Evolutionary conservation across 2,797 vertebrate genomes (phyloP).

Genomic region (Malacoraja senta): DNA sequence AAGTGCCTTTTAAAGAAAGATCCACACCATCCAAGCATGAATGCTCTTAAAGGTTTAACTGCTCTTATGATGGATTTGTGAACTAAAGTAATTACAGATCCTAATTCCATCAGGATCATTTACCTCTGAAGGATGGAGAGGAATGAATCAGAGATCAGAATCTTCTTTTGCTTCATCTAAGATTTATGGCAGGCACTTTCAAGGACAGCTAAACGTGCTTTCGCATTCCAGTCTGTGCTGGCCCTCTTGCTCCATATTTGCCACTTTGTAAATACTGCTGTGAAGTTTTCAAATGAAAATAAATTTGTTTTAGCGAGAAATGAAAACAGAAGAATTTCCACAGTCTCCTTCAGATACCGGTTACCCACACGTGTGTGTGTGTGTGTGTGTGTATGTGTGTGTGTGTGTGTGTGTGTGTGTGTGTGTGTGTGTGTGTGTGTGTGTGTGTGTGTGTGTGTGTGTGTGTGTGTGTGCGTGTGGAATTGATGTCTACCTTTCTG

Average conservation of each 20-base stretch:
- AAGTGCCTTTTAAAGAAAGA: constrained; percentile 38
- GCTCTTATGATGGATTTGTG: constrained; percentile 41
- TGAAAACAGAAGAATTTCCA: background rate
- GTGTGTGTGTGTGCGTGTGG: background rate
- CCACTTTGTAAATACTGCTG: background rate
- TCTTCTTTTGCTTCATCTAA: constrained; percentile 56
- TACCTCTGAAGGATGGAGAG: constrained; percentile 53
- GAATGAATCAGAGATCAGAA: constrained; percentile 58
- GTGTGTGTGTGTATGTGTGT: no score
- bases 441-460: background rate
- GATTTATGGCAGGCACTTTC: constrained; percentile 56
- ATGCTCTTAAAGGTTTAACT: constrained; percentile 23
- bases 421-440: no score
- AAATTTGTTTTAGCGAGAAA: background rate
- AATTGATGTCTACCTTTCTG: constrained; percentile 4
- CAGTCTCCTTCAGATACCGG: background rate
- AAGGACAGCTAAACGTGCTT: constrained; percentile 51
- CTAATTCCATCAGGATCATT: constrained; percentile 54
- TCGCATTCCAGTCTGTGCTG: constrained; percentile 46
- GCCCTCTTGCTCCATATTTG: background rate
- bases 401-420: no score
- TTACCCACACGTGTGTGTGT: background rate
- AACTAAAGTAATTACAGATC: constrained; percentile 48
- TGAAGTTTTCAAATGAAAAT: constrained; percentile 20
- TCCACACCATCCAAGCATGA: constrained; percentile 38